Conservation (phyloP, 53 echinoderm and acorn worm species). For the Henricia sp. region DNA sequence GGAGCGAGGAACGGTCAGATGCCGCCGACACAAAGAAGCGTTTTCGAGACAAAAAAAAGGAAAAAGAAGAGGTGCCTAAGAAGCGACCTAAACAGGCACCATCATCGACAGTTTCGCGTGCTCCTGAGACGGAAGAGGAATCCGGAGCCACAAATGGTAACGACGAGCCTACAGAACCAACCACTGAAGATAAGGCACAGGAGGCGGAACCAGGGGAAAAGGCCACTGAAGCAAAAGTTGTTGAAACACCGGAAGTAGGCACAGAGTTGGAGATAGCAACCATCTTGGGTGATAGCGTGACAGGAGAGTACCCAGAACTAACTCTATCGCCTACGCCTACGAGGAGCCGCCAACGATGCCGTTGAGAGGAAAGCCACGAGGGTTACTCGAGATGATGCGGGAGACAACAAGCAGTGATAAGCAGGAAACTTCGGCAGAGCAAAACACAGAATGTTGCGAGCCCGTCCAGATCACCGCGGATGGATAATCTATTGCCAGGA, state of each 20-base stretch:
- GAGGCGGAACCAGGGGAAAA: neutral
- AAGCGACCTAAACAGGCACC: neutral
- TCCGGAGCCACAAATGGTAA: neutral
- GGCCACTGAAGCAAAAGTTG: neutral
- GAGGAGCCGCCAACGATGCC: neutral
- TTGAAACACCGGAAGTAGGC: neutral
- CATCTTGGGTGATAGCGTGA: neutral
- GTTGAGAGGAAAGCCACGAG: conserved; percentile 18
- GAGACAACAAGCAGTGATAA: neutral
- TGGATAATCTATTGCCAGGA: neutral
- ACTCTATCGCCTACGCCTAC: conserved; percentile 9
- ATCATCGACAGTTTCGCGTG: conserved; percentile 13
- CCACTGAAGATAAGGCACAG: neutral
- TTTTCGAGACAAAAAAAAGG: neutral
- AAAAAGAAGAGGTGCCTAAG: conserved; percentile 15
- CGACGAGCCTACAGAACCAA: neutral
- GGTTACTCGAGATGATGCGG: neutral
- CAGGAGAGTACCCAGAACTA: neutral
- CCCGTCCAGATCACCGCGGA: neutral
- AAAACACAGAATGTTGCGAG: neutral
- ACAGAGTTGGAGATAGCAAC: neutral
- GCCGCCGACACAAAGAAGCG: conserved; percentile 4
- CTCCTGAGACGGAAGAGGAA: neutral
- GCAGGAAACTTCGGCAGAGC: neutral
- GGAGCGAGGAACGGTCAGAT: conserved; percentile 8